phyloP scores from a whole-genome alignment of 2,113 vertebrate species.

The Nibea albiflora region DNA sequence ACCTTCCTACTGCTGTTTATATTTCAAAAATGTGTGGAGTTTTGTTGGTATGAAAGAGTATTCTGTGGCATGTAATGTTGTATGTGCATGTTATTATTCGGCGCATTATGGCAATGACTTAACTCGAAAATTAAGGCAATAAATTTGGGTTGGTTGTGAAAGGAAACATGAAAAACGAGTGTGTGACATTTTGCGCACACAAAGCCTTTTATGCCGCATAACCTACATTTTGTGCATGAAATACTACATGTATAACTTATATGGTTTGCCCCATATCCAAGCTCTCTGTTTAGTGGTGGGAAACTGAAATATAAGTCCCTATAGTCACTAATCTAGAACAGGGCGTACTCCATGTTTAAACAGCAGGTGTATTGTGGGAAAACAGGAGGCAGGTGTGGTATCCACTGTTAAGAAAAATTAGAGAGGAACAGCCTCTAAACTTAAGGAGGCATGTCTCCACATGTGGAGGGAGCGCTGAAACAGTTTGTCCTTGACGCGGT shows the following conservation, averaged over 20 bases:
- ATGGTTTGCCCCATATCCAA: too few relatives aligned
- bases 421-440: slow-evolving; percentile 26
- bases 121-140: background rate
- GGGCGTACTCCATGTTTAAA: slow-evolving; percentile 5
- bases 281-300: background rate
- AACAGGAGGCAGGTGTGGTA: slow-evolving; percentile 32
- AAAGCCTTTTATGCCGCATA: background rate
- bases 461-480: slow-evolving; percentile 13
- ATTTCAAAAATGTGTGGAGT: background rate
- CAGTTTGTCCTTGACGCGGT: background rate
- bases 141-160: background rate
- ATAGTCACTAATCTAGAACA: slow-evolving; percentile 15
- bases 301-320: slow-evolving; percentile 6
- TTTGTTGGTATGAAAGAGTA: background rate
- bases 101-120: too few relatives aligned
- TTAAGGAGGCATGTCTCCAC: slow-evolving; percentile 34
- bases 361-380: slow-evolving; percentile 38
- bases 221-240: background rate
- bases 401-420: slow-evolving; percentile 29
- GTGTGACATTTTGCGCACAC: background rate
- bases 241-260: background rate
- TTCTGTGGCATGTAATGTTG: background rate
- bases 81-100: background rate
- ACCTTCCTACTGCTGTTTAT: background rate
- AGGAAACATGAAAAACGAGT: too few relatives aligned